Evolutionary conservation across 2,888 invertebrate species (phyloP).

Genomic region (Drosophila phalerata): DNA sequence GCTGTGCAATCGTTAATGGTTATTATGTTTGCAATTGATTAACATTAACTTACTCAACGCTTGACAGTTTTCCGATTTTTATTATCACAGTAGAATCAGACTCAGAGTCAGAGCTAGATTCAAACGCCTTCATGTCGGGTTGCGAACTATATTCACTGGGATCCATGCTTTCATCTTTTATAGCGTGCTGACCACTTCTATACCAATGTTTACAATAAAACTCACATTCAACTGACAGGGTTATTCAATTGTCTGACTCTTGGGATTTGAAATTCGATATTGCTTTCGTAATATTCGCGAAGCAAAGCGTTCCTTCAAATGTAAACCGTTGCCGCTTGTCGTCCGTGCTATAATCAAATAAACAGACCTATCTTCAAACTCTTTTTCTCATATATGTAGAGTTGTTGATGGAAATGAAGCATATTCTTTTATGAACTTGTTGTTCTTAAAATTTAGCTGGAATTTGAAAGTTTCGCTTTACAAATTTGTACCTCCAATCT

Average conservation of each 20-base stretch:
- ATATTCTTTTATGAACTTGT: neutral
- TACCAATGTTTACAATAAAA: conserved; percentile 48
- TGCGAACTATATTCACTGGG: conserved; percentile 41
- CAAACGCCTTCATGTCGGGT: conserved; percentile 51
- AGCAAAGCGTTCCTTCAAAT: conserved; percentile 1
- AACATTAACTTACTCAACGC: conserved; percentile 35
- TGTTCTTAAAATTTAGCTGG: neutral
- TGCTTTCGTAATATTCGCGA: conserved; percentile 18
- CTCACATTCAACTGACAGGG: conserved; percentile 6
- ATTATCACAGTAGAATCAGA: neutral
- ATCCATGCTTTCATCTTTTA: conserved; percentile 33
- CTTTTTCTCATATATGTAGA: neutral
- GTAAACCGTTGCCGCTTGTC: neutral
- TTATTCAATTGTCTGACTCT: conserved; percentile 5
- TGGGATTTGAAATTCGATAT: conserved; percentile 24
- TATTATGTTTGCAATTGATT: neutral
- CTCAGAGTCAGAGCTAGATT: conserved; percentile 25
- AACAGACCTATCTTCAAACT: neutral
- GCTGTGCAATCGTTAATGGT: neutral
- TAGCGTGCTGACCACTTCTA: conserved; percentile 16
- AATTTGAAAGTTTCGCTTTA: conserved; percentile 1
- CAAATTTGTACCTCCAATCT: neutral
- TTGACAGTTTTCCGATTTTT: neutral
- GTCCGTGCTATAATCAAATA: conserved; percentile 12
- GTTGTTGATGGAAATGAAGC: neutral